Conservation (phyloP, 2,888 invertebrate species). For the Rhodophaea formosa region DNA sequence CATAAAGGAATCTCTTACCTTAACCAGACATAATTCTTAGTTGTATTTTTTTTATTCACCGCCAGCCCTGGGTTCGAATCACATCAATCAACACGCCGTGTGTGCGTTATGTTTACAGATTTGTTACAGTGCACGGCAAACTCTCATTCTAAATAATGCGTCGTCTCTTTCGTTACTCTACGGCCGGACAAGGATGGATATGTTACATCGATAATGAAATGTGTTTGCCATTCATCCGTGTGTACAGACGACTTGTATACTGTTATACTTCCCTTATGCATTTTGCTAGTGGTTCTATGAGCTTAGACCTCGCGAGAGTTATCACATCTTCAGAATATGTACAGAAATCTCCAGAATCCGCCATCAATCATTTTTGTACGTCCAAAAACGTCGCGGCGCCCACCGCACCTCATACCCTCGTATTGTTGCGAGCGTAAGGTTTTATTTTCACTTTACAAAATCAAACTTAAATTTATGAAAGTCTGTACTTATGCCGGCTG, state of each 20-base stretch:
- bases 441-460: no score
- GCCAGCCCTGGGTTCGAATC: conserved; percentile 10
- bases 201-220: conserved; percentile 15
- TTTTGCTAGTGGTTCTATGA: no score
- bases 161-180: conserved; percentile 1
- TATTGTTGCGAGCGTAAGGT: no score
- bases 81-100: conserved; percentile 30
- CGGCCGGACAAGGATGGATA: neutral
- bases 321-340: no score
- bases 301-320: no score
- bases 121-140: conserved; percentile 24
- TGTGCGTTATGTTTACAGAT: conserved; percentile 32
- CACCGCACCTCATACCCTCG: no score
- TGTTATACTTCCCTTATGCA: neutral
- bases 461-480: no score
- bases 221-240: conserved; percentile 10
- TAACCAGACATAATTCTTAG: neutral
- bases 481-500: no score
- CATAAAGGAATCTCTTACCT: no score
- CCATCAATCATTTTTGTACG: no score
- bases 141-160: conserved; percentile 17
- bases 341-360: no score
- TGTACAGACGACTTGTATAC: neutral
- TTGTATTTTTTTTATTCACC: neutral
- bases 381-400: no score